Evolutionary conservation across 2,797 vertebrate species (phyloP).

Genomic region (Yasuhikotakia modesta): DNA sequence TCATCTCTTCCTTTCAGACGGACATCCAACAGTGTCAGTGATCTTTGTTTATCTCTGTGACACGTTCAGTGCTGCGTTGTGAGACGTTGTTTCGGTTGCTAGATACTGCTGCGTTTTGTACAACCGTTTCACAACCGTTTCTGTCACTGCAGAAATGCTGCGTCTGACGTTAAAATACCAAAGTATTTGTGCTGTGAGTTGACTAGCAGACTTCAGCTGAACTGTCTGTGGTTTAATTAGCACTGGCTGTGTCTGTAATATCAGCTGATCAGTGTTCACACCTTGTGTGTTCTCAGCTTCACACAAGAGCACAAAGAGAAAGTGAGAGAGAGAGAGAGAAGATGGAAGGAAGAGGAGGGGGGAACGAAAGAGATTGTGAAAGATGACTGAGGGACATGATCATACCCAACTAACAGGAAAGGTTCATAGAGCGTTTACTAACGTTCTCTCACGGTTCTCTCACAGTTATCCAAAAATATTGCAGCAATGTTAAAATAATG

Average conservation of each 20-base stretch:
- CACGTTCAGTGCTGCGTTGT: no score
- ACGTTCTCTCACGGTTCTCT: no score
- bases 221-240: conserved; percentile 40
- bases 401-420: no score
- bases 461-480: no score
- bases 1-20: conserved; percentile 20
- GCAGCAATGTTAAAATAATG: no score
- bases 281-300: conserved; percentile 19
- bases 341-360: background rate
- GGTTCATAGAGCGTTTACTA: no score
- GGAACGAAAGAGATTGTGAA: background rate
- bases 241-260: conserved; percentile 39
- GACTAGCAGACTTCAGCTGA: conserved; percentile 7
- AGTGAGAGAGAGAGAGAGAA: background rate
- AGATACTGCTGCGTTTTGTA: no score
- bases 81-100: no score
- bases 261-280: conserved; percentile 33
- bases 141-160: no score
- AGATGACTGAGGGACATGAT: background rate
- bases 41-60: no score
- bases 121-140: no score
- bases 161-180: no score
- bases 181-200: background rate
- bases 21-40: background rate
- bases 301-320: conserved; percentile 20